Evolutionary conservation across 2,113 vertebrate species (phyloP).

Genomic region (Forbesichthys papilliferus): DNA sequence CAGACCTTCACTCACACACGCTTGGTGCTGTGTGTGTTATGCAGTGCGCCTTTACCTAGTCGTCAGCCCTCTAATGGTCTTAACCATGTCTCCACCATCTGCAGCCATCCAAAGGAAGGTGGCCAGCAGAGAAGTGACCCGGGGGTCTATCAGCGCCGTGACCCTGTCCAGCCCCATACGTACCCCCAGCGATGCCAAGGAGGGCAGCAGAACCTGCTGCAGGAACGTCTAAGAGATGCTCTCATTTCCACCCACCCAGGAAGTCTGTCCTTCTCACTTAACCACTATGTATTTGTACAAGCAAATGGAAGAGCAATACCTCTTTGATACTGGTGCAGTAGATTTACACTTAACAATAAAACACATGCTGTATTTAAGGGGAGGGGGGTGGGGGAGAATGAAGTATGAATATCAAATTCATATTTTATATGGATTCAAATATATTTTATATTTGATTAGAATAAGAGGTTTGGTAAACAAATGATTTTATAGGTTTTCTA

Average conservation of each 20-base stretch:
- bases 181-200: constrained; percentile 28
- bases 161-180: constrained; percentile 60
- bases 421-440: constrained; percentile 11
- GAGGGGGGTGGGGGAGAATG: background rate
- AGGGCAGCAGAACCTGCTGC: constrained; percentile 69
- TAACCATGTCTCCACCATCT: background rate
- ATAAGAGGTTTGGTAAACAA: too few relatives aligned
- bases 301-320: background rate
- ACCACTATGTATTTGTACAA: constrained; percentile 3
- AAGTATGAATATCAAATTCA: background rate
- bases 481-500: too few relatives aligned
- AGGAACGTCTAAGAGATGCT: constrained; percentile 61
- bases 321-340: constrained; percentile 13
- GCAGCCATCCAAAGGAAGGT: constrained; percentile 89
- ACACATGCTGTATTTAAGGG: constrained; percentile 14
- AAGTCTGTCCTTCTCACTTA: constrained; percentile 4
- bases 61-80: background rate
- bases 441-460: background rate
- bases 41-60: background rate
- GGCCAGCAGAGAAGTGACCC: constrained; percentile 84
- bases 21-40: background rate
- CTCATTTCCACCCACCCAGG: background rate
- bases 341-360: background rate
- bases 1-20: background rate
- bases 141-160: constrained; percentile 77